Evolutionary conservation across 2,797 vertebrate genomes (phyloP), one percentile per base, ranked within the genome.

Genomic region (Coccyzus lansbergi): DNA sequence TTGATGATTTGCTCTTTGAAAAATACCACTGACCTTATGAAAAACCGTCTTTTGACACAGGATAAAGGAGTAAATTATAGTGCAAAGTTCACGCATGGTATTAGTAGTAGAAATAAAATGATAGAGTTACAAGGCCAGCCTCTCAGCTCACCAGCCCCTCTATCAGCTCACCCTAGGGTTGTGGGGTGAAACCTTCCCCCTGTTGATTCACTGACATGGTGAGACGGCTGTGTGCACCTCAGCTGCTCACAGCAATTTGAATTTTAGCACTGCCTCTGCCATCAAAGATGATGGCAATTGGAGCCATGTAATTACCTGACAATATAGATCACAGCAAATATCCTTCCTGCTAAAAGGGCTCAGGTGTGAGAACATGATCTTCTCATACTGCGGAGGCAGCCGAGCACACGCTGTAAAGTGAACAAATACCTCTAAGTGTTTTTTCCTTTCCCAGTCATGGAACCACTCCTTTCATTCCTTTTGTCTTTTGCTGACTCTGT

Each of bases 11-110:
- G 72, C 72, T 91, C 86, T 87, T 68, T 81, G 84, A 68, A 49
- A 93, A 91, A 95, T 62, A 29, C 15, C 67, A 63, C 79, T 58
- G 83, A 86, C 76, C 76, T 92, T 44, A 65, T 52, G 72, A 95
- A 92, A 86, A 93, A 7, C 44, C 75, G 51, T 46, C 68, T 87
- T 65, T 69, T 83, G 83, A 59, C 65, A 53, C 13, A 24, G 51
- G 52, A 56, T 70, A 53, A 58, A 56, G 69, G 52, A 94, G 51
- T 86, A 77, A 70, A 83, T 91, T 72, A 74, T 33, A 72, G 69
- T 25, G 55, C 65, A 48, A 42, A 79, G 79, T 51, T 68, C 48
- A 16, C 33, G 10, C 33, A 31, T 56, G 52, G 3, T 46, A 25
- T 15, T 14, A 80, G 40, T 28, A 68, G 18, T 2, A 76, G 36